Conservation (phyloP, 2,113 vertebrate genomes). For the Myotis brandtii region DNA sequence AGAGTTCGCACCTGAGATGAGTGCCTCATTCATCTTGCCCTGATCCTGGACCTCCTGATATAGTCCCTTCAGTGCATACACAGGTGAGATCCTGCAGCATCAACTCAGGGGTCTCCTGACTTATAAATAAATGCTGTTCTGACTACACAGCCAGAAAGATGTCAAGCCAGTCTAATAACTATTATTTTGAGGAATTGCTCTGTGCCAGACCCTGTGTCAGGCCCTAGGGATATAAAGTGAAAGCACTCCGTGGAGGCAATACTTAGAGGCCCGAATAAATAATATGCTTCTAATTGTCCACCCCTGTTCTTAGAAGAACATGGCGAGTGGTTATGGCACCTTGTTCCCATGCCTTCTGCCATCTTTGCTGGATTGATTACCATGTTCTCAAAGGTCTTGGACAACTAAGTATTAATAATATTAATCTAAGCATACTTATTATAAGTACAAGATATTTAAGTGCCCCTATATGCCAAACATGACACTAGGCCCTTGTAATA, state of each 20-base stretch:
- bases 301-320: not conserved
- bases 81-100: not conserved
- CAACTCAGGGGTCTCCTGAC: not conserved
- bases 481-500: not conserved
- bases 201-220: not conserved
- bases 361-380: conserved; percentile 4
- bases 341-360: not conserved
- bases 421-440: not conserved
- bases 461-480: not conserved
- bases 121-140: conserved; percentile 27
- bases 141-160: not conserved
- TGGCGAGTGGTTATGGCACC: not conserved
- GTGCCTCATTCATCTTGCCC: not conserved
- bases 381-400: not conserved
- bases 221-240: not conserved
- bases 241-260: not conserved
- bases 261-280: not conserved
- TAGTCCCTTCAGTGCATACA: not conserved
- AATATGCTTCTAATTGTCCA: not conserved
- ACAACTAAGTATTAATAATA: not conserved
- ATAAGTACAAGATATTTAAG: not conserved
- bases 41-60: not conserved
- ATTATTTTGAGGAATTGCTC: conserved; percentile 9
- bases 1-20: not conserved
- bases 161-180: not conserved